A percentile compares a stretch with the other conserved stretches of the same genome.
phyloP scores from a whole-genome alignment of 1,140 invertebrate genomes.

The Apis laboriosa region DNA sequence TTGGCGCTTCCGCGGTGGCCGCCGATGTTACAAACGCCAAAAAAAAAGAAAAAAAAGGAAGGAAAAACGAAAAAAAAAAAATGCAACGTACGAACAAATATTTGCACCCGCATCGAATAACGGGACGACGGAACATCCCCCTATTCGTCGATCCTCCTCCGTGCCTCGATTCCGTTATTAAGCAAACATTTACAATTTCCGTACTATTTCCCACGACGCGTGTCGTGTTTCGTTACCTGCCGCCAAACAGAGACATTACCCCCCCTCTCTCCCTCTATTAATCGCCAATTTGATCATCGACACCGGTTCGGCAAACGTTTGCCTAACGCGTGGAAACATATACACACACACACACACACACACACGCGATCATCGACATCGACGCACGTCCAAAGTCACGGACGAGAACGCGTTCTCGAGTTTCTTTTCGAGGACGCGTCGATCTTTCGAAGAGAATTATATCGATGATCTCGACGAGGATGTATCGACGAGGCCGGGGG shows the following conservation, averaged over 20 bases:
- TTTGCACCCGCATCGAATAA: constrained; percentile 40
- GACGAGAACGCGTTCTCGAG: no score
- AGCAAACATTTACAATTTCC: constrained; percentile 56
- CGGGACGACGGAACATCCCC: constrained; percentile 14
- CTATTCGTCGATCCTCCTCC: constrained; percentile 16
- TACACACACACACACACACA: no score
- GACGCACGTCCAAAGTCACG: no score
- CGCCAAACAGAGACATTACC: constrained; percentile 1
- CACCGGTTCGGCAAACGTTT: constrained; percentile 7
- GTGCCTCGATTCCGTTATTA: constrained; percentile 40
- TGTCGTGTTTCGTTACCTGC: not conserved
- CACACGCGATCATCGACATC: no score
- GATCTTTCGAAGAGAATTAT: no score
- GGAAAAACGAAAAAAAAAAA: not conserved
- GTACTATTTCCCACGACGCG: constrained; percentile 15
- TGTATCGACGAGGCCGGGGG: not conserved
- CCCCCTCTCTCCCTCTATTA: not conserved
- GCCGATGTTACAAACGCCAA: not conserved
- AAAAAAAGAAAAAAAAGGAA: not conserved
- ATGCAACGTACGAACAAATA: constrained; percentile 21
- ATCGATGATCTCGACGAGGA: no score
- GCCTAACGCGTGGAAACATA: not conserved
- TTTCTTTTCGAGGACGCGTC: no score
- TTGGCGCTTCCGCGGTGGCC: not conserved
- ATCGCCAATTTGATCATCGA: constrained; percentile 17